Evolutionary conservation across 2,113 vertebrate genomes (phyloP).

Genomic region (Choloepus hoffmanni): DNA sequence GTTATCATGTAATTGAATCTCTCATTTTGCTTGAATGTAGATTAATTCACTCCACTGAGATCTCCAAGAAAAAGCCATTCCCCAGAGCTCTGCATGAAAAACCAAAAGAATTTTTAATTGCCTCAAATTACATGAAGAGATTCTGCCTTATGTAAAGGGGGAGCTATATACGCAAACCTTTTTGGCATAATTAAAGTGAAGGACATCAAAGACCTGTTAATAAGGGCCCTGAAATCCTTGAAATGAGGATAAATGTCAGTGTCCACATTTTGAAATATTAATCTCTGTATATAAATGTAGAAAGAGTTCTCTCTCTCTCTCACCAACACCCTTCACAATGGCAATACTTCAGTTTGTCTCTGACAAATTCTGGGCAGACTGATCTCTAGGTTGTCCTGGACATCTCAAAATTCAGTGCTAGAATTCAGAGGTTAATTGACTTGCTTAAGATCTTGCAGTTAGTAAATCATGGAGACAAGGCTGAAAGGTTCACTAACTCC

Average conservation of each 20-base stretch:
- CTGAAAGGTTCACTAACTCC: constrained; percentile 3
- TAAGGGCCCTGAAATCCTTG: not conserved
- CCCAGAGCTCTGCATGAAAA: constrained; percentile 69
- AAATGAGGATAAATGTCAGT: not conserved
- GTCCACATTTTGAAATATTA: not conserved
- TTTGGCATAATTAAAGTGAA: constrained; percentile 42
- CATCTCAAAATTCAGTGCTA: not conserved
- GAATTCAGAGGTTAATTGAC: not conserved
- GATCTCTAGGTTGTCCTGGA: not conserved
- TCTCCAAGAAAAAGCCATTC: constrained; percentile 73
- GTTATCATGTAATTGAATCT: constrained; percentile 86
- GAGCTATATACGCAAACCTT: constrained; percentile 57
- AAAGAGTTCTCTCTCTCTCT: not conserved
- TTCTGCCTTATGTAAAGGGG: constrained; percentile 73
- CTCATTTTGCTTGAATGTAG: constrained; percentile 83
- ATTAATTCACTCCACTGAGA: constrained; percentile 82
- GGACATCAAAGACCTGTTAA: constrained; percentile 57
- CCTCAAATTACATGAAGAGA: constrained; percentile 74
- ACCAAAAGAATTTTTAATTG: constrained; percentile 84
- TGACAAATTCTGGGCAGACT: not conserved
- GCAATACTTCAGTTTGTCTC: not conserved
- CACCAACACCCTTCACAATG: not conserved
- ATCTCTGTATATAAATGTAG: not conserved
- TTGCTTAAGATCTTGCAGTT: not conserved
- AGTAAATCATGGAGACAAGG: not conserved